Base-by-base conservation (phyloP, 1,140 invertebrate genomes). In the Drosophila nebulosa region DNA sequence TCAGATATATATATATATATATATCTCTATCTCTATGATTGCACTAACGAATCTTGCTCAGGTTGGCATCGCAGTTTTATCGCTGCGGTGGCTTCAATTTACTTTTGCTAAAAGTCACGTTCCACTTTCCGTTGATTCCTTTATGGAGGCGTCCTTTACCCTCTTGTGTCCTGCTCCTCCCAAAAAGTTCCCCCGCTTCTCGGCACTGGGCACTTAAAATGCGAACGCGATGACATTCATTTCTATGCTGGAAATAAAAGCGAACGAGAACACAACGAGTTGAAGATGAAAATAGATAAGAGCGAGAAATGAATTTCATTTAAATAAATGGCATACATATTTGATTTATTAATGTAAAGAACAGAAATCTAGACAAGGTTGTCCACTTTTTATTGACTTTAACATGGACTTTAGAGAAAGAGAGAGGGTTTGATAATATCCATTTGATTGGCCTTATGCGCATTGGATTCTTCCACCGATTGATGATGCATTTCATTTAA, bases 21-120 rank as follows among this genome's bases (percentile, higher is more conserved):
- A 67, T 62, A 46, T 16, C 36, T 64, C 80, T 84, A 77, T 85
- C 73, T 85, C 50, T 67, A 69, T 79, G 77, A 85, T 79, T 77
- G 64, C 67, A 63, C 69, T 62, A 68, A 59, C 61, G 58, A 64
- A 72, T 60, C 61, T 80, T 50, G 70, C 67, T 73, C 70, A 74
- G 67, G 78, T 86, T 88, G 83, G 59, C 81, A 86, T 86, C 64
- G 78, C 81, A 86, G 56, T 77, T 80, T 73, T 84, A 84, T 84
- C 67, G 71, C 64, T 69, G 71, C 76, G 69, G 72, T 65, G 72
- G 71, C 79, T 71, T 85, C 79, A 76, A 84, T 79, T 83, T 76
- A 69, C 58, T 68, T 85, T 66, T 30, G 67, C 64, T 70, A 78
- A 78, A 86, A 86, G 81, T 86, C 81, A 86, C 81, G 81, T 86